phyloP scores from a whole-genome alignment of 2,888 invertebrate species.

The Brachyptera putata region DNA sequence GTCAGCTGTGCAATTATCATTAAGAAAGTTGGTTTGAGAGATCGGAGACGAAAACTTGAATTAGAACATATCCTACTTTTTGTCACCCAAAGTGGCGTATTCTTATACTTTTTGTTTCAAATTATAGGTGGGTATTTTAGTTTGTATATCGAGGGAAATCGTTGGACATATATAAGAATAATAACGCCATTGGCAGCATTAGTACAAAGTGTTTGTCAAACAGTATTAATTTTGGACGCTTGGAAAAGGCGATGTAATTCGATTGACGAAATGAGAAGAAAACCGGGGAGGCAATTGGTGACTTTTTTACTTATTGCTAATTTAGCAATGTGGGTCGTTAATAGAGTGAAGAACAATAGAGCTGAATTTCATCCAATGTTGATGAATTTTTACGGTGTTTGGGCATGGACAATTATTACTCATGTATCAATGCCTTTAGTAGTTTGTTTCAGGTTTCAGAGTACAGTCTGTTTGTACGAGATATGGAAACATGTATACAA shows the following conservation, averaged over 20 bases:
- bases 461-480: conserved; percentile 87
- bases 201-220: conserved; percentile 44
- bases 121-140: conserved; percentile 22
- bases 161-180: conserved; percentile 12
- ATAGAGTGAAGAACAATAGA: conserved; percentile 77
- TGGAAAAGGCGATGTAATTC: conserved; percentile 68
- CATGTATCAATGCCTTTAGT: conserved; percentile 85
- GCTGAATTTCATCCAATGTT: conserved; percentile 80
- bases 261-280: conserved; percentile 63
- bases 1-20: conserved; percentile 45
- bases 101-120: conserved; percentile 48
- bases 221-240: conserved; percentile 49
- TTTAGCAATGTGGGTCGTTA: conserved; percentile 85
- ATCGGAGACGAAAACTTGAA: conserved; percentile 42
- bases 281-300: conserved; percentile 80
- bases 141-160: conserved; percentile 37
- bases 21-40: conserved; percentile 36
- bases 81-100: conserved; percentile 50
- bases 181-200: conserved; percentile 17
- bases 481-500: conserved; percentile 91
- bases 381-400: conserved; percentile 74
- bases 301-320: conserved; percentile 79
- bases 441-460: conserved; percentile 87
- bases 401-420: conserved; percentile 89
- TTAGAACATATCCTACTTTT: conserved; percentile 48